Conservation (phyloP, 2,113 vertebrate species). For the Oenanthe melanoleuca region DNA sequence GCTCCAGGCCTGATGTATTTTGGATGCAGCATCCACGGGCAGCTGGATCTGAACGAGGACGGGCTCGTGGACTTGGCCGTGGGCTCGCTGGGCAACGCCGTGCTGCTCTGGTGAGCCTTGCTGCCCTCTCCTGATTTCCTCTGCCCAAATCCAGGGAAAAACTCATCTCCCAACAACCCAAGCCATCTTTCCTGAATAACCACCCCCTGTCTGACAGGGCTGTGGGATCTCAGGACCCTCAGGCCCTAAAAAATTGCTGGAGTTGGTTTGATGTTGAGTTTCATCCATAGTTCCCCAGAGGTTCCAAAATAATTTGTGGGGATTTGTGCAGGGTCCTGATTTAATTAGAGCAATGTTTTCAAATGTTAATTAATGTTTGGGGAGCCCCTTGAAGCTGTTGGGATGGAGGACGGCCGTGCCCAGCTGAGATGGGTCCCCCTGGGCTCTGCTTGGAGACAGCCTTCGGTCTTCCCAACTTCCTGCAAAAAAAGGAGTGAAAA, state of each 20-base stretch:
- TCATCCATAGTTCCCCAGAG: not conserved
- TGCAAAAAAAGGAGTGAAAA: not conserved
- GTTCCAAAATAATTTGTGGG: not conserved
- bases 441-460: not conserved
- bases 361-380: not conserved
- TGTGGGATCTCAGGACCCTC: rapidly evolving
- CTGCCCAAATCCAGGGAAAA: not conserved
- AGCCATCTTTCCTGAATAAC: rapidly evolving
- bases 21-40: slow-evolving; percentile 92
- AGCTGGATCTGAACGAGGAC: slow-evolving; percentile 91
- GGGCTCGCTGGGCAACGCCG: slow-evolving; percentile 88
- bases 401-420: rapidly evolving
- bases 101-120: slow-evolving; percentile 86
- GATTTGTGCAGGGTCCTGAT: not conserved
- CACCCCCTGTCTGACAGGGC: rapidly evolving
- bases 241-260: no score
- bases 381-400: not conserved
- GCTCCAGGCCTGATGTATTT: slow-evolving; percentile 87
- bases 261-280: not conserved
- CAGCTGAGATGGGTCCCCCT: not conserved
- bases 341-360: not conserved
- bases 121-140: rapidly evolving
- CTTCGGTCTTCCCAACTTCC: not conserved
- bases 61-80: slow-evolving; percentile 90
- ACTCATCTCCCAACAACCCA: rapidly evolving